A percentile compares a stretch with the other conserved stretches of the same genome.
phyloP scores from a whole-genome alignment of 2,888 invertebrate genomes.

The Epistrophella euchroma region DNA sequence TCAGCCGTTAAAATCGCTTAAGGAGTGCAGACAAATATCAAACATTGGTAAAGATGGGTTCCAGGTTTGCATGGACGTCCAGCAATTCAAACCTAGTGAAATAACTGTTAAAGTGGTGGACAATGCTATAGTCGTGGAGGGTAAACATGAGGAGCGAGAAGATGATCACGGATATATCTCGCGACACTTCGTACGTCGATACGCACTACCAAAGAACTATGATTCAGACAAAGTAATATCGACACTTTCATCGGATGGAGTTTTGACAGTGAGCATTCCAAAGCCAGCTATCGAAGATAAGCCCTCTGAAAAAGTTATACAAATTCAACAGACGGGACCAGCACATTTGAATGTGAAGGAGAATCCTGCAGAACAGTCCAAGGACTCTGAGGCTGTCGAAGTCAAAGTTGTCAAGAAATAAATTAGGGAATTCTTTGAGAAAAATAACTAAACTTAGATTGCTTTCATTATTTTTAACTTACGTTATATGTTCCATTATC shows the following conservation, averaged over 20 bases:
- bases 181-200: slow-evolving; percentile 90
- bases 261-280: slow-evolving; percentile 88
- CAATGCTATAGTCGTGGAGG: slow-evolving; percentile 89
- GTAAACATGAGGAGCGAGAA: slow-evolving; percentile 90
- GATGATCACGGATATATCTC: slow-evolving; percentile 90
- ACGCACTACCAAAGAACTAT: slow-evolving; percentile 90
- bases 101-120: slow-evolving; percentile 91
- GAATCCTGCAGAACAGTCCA: slow-evolving; percentile 78
- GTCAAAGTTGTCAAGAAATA: background rate
- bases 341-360: slow-evolving; percentile 84
- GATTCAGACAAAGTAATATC: slow-evolving; percentile 90
- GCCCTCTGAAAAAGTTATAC: slow-evolving; percentile 85
- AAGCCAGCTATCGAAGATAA: slow-evolving; percentile 81
- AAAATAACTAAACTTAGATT: no score
- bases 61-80: slow-evolving; percentile 89
- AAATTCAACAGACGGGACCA: slow-evolving; percentile 87
- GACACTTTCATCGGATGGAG: slow-evolving; percentile 90
- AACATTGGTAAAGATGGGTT: slow-evolving; percentile 86
- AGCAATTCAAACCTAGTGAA: slow-evolving; percentile 90
- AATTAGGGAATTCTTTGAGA: background rate
- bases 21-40: background rate
- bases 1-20: background rate
- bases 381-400: background rate
- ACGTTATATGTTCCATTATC: no score
- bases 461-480: no score